A percentile compares a stretch with the other conserved stretches of the same genome.
Conservation (phyloP, 2,797 vertebrate genomes). For the Clamator glandarius region DNA sequence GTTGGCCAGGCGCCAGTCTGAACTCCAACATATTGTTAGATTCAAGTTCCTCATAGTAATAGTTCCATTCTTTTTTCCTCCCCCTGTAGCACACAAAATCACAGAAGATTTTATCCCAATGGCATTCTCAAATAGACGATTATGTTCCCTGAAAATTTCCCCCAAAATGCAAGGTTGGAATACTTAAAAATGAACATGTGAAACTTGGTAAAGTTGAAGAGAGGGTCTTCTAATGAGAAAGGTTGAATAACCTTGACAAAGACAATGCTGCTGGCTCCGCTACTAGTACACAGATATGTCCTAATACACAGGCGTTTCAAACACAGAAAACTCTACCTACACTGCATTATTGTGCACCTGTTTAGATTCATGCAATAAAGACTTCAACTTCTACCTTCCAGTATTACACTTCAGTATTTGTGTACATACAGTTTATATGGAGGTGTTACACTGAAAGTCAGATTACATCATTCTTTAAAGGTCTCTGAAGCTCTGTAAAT, state of each 20-base stretch:
- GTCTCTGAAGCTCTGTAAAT: background rate
- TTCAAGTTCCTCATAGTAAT: background rate
- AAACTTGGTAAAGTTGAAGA: background rate
- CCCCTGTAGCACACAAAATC: background rate
- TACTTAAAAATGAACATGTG: background rate
- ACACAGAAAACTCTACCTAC: background rate
- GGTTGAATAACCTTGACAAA: background rate
- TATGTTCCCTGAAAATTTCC: background rate
- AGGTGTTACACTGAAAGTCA: background rate
- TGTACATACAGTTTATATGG: fast-evolving
- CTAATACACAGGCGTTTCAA: background rate
- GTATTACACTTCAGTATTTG: background rate
- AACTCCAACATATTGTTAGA: background rate
- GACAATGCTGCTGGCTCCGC: background rate
- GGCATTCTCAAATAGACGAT: background rate
- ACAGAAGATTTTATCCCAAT: background rate
- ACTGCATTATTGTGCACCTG: background rate
- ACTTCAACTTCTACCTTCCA: background rate
- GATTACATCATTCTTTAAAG: background rate
- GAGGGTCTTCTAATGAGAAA: background rate
- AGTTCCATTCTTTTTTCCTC: background rate
- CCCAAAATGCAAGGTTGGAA: background rate
- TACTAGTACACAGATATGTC: fast-evolving
- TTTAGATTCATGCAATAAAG: background rate
- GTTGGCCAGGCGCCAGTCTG: background rate